Conservation (phyloP, 2,113 vertebrate genomes). For the Tupaia chinensis region DNA sequence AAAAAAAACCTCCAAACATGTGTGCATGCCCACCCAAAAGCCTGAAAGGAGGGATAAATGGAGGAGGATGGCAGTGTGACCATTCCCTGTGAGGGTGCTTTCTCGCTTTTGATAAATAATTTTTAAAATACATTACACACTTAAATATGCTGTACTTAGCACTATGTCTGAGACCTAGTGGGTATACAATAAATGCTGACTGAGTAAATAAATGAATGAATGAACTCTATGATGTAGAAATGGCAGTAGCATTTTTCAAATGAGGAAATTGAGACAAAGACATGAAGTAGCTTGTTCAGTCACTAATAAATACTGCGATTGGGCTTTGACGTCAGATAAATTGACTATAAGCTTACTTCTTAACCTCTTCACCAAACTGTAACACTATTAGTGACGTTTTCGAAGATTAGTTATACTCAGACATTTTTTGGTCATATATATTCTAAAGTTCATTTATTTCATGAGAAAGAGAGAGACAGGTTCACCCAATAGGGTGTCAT, state of each 20-base stretch:
- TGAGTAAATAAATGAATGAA: background rate
- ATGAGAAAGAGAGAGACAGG: too few relatives aligned
- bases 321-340: background rate
- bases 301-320: background rate
- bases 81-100: too few relatives aligned
- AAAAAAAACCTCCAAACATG: too few relatives aligned
- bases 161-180: background rate
- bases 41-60: too few relatives aligned
- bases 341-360: background rate
- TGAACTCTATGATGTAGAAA: background rate
- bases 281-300: background rate
- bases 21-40: too few relatives aligned
- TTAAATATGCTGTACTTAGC: background rate
- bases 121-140: background rate
- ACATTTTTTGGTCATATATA: background rate
- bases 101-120: background rate
- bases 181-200: background rate
- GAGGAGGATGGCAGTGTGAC: too few relatives aligned
- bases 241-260: background rate
- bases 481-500: too few relatives aligned
- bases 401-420: background rate
- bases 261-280: background rate
- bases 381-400: background rate
- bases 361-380: background rate
- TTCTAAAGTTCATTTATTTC: too few relatives aligned